These are phyloP conservation scores for Catocala sponsa DNA, from an alignment of 2,888 invertebrate species.

Conservation along the genomic window DNA sequence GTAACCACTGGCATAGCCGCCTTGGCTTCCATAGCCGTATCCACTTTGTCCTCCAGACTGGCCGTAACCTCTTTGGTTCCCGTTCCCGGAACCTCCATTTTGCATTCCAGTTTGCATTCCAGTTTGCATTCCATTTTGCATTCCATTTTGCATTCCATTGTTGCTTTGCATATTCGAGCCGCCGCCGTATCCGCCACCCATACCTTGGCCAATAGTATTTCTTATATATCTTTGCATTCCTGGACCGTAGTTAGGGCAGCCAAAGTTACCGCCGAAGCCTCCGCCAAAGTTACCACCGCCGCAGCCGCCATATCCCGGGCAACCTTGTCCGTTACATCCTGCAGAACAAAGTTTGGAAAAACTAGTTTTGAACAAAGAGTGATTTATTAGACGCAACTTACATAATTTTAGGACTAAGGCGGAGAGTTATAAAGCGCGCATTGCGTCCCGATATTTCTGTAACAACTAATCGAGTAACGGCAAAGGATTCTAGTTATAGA, in stretches of 20 bases:
- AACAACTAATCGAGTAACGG: too few species aligned
- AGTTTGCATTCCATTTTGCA: slow-evolving; percentile 12
- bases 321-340: slow-evolving; percentile 43
- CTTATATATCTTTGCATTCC: slow-evolving; percentile 13
- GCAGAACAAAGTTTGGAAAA: background rate
- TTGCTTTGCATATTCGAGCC: slow-evolving; percentile 1
- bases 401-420: too few species aligned
- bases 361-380: too few species aligned
- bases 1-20: slow-evolving; percentile 21
- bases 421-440: too few species aligned
- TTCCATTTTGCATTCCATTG: slow-evolving; percentile 10
- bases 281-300: slow-evolving; percentile 32
- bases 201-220: slow-evolving; percentile 5
- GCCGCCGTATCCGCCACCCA: slow-evolving; percentile 3
- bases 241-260: background rate
- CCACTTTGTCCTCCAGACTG: too few species aligned
- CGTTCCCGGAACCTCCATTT: too few species aligned
- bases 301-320: slow-evolving; percentile 21
- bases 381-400: too few species aligned
- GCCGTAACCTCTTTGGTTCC: slow-evolving; percentile 3
- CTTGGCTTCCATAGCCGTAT: slow-evolving; percentile 20
- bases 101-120: slow-evolving; percentile 13
- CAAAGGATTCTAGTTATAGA: too few species aligned
- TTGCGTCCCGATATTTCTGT: too few species aligned
- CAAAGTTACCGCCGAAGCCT: slow-evolving; percentile 24